These are phyloP conservation scores for Luperina testacea DNA, from an alignment of 2,888 invertebrate genomes.

Conservation along the genomic window DNA sequence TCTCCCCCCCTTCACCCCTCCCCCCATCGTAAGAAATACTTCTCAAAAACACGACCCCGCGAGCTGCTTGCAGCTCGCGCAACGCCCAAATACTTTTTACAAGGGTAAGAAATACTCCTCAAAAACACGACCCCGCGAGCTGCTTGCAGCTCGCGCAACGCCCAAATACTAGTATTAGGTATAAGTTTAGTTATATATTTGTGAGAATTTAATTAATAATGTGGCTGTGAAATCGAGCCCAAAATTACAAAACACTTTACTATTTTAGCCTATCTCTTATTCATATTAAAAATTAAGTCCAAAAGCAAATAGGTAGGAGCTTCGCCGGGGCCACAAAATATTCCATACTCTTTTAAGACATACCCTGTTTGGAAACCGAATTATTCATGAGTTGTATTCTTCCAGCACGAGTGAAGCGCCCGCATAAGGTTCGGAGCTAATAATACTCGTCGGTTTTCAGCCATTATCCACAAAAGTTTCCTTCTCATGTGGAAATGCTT, in stretches of 20 bases:
- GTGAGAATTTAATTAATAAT: conserved; percentile 3
- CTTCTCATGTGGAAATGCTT: conserved; percentile 46
- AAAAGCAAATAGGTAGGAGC: conserved; percentile 3
- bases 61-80: no score
- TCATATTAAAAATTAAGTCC: conserved; percentile 41
- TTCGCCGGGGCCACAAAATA: conserved; percentile 12
- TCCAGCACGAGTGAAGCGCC: conserved; percentile 35
- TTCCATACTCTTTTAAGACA: conserved; percentile 33
- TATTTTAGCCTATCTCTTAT: conserved; percentile 15
- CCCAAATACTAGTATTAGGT: no score
- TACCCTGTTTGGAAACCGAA: conserved; percentile 31
- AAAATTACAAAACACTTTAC: conserved; percentile 3
- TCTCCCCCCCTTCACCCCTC: no score
- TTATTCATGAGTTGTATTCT: conserved; percentile 59
- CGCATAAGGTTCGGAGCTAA: conserved; percentile 51
- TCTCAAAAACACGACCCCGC: no score
- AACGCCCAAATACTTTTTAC: no score
- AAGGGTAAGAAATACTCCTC: no score
- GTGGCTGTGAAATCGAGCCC: neutral
- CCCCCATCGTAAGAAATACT: no score
- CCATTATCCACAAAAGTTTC: conserved; percentile 50
- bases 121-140: no score
- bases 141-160: no score
- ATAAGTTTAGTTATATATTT: conserved; percentile 14
- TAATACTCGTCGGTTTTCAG: conserved; percentile 52